A percentile compares a stretch with the other conserved stretches of the same genome.
phyloP scores from a whole-genome alignment of 1,140 invertebrate genomes.

The Trissolcus basalis region DNA sequence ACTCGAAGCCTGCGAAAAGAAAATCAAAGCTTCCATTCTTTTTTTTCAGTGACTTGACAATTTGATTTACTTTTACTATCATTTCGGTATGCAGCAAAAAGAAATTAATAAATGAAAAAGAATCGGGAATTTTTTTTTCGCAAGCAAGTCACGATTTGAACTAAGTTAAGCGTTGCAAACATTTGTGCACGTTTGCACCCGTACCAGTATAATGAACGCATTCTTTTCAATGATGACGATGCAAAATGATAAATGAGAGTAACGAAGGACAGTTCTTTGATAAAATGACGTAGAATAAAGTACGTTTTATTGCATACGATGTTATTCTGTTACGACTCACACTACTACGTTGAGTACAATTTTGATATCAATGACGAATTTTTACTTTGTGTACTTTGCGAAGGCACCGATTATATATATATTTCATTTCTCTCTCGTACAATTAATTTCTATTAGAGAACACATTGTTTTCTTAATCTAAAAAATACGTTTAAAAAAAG shows the following conservation, averaged over 20 bases:
- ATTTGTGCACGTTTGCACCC: conserved; percentile 8
- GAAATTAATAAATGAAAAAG: not conserved
- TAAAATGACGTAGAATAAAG: conserved; percentile 51
- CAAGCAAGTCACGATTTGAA: conserved; percentile 12
- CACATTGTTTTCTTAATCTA: too few relatives aligned
- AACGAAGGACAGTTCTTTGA: conserved; percentile 55
- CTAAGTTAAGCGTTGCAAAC: conserved; percentile 21
- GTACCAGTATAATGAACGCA: conserved; percentile 31
- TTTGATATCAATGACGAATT: not conserved
- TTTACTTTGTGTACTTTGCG: not conserved
- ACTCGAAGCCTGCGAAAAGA: not conserved
- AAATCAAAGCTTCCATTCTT: not conserved
- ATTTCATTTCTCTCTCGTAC: too few relatives aligned
- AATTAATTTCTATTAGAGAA: too few relatives aligned
- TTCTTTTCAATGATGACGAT: conserved; percentile 44
- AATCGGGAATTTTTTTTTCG: conserved; percentile 5
- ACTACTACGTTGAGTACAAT: not conserved
- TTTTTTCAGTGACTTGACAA: too few relatives aligned
- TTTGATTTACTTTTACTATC: too few relatives aligned
- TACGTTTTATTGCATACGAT: conserved; percentile 12
- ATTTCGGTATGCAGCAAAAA: too few relatives aligned
- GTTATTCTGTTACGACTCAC: conserved; percentile 11
- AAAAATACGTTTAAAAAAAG: too few relatives aligned
- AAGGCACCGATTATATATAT: not conserved
- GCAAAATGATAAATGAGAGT: conserved; percentile 53